Percentiles rank a stretch among this genome's conserved stretches.
These are phyloP conservation scores for Sebastes baramenuke DNA, from an alignment of 2,797 vertebrate species.

Conservation along the genomic window DNA sequence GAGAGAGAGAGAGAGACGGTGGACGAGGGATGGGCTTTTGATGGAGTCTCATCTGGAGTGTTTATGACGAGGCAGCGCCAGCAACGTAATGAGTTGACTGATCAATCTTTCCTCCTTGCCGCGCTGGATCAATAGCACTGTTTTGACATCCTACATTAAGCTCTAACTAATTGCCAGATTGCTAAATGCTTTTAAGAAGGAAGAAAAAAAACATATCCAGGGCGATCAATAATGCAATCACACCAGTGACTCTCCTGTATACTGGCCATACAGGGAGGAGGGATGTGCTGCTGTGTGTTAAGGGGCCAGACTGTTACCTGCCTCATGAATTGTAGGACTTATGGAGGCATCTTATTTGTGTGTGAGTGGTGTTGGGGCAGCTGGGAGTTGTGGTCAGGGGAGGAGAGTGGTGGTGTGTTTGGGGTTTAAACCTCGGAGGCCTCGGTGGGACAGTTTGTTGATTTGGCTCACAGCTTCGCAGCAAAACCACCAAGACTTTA, in stretches of 20 bases:
- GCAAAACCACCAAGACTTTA: constrained; percentile 58
- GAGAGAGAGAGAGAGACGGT: constrained; percentile 30
- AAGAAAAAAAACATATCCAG: constrained; percentile 71
- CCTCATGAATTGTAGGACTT: constrained; percentile 16
- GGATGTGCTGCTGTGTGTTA: constrained; percentile 37
- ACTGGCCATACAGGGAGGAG: constrained; percentile 43
- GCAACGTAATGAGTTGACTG: constrained; percentile 87
- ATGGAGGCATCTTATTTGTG: constrained; percentile 24
- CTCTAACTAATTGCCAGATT: constrained; percentile 93
- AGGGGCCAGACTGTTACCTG: constrained; percentile 51
- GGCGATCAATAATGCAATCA: constrained; percentile 87
- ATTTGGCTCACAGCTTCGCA: constrained; percentile 55
- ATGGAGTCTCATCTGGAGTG: constrained; percentile 78
- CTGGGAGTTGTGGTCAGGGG: constrained; percentile 69
- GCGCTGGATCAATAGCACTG: constrained; percentile 84
- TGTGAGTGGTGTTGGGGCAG: constrained; percentile 27
- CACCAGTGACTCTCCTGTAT: constrained; percentile 75
- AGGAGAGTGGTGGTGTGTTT: constrained; percentile 41
- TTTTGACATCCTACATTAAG: constrained; percentile 96
- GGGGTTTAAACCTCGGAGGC: constrained; percentile 64
- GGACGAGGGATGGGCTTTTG: constrained; percentile 73
- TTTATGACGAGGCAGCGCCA: constrained; percentile 81
- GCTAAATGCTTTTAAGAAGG: constrained; percentile 93
- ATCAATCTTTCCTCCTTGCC: constrained; percentile 86
- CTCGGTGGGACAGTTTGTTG: constrained; percentile 65